Evolutionary conservation across 1,140 invertebrate species (phyloP).

Genomic region (Solenopsis invicta): DNA sequence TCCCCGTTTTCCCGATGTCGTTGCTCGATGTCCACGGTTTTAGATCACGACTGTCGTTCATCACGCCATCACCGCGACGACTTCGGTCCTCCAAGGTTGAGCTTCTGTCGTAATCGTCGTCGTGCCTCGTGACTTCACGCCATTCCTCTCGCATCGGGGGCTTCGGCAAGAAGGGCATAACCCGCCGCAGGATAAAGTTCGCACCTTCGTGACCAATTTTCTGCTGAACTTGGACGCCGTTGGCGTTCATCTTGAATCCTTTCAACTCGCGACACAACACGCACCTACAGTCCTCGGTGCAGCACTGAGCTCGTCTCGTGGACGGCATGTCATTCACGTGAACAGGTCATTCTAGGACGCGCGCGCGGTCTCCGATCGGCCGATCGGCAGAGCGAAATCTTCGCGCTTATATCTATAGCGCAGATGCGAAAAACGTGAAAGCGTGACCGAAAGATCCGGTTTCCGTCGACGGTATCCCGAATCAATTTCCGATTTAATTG

Average conservation of each 20-base stretch:
- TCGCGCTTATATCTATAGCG: background rate
- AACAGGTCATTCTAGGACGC: slow-evolving; percentile 8
- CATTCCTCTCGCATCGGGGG: slow-evolving; percentile 85
- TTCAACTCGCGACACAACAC: slow-evolving; percentile 88
- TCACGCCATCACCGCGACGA: slow-evolving; percentile 40
- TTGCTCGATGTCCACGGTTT: background rate
- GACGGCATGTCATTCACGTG: slow-evolving; percentile 64
- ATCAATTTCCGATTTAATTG: slow-evolving; percentile 25
- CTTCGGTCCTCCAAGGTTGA: slow-evolving; percentile 79
- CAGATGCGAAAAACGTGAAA: slow-evolving; percentile 7
- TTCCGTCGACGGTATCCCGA: slow-evolving; percentile 13
- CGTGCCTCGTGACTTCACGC: slow-evolving; percentile 86
- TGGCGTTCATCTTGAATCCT: slow-evolving; percentile 78
- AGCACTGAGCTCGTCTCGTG: slow-evolving; percentile 66
- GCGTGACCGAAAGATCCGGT: background rate
- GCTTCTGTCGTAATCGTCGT: slow-evolving; percentile 84
- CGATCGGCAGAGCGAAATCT: background rate
- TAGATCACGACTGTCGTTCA: slow-evolving; percentile 67
- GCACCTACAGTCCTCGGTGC: slow-evolving; percentile 86
- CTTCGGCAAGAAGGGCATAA: slow-evolving; percentile 86
- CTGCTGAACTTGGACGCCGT: slow-evolving; percentile 6
- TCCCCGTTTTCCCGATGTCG: slow-evolving; percentile 78
- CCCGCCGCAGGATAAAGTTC: slow-evolving; percentile 88
- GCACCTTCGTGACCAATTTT: slow-evolving; percentile 80
- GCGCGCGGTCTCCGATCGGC: background rate